Evolutionary conservation across 2,113 vertebrate genomes (phyloP), one percentile per base, ranked within the genome.

Genomic region (Colius striatus): DNA sequence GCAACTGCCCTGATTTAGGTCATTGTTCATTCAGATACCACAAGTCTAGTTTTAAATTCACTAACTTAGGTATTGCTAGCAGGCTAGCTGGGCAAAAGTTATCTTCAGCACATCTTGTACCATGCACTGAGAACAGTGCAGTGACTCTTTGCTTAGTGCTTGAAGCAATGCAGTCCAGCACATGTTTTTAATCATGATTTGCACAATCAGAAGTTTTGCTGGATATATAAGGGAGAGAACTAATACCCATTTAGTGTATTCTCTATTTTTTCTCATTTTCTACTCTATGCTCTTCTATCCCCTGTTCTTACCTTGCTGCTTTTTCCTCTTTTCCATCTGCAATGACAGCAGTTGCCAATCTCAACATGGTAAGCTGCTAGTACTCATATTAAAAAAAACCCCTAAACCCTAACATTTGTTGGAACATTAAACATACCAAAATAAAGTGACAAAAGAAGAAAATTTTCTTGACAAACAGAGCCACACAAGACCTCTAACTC

Each of bases 11-110:
- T 7, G 7, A 41, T 62, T 34, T 5, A 77, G 47, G 47, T 57
- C 22, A 4, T 5, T 48, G 29, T 13, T 81, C 15, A 0, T 19
- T 66, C 0, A 0, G n/a, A 60, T 30, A 34, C 23, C 53, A n/a
- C 2, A 23, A 53, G 6, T 14, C 6, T 15, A 25, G 19, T 43
- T 91, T 51, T 60, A 51, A 55, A 32, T 67, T 38, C 47, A 38
- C 36, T 51, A 26, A 30, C 5, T 13, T 3, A 16, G 53, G 25
- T 22, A 51, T 48, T 67, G 21, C n/a, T 25, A 70, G 22, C 16
- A 72, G 58, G 32, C 54, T 26, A 20, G 20, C 17, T 55, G 51
- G 20, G 26, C 66, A 60, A 21, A 67, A 67, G 22, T 43, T 63
- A 25, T 7, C 25, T 71, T 84, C 50, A 61, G 38, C 21, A 47